A percentile compares a stretch with the other conserved stretches of the same genome.
These are phyloP conservation scores for Alfaro cultratus DNA, from an alignment of 2,797 vertebrate species.

Conservation along the genomic window DNA sequence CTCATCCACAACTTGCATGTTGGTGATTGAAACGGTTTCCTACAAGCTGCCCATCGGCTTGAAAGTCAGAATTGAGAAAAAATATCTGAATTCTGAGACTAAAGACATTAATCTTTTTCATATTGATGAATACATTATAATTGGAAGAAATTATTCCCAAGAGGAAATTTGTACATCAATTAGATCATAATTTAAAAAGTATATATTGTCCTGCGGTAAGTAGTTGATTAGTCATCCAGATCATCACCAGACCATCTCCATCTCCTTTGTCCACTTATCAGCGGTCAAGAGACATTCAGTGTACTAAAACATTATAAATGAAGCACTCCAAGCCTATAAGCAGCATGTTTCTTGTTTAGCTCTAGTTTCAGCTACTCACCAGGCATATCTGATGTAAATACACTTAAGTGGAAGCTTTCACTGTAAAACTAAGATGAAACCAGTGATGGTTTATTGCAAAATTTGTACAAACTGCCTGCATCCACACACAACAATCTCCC, in stretches of 20 bases:
- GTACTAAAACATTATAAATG: neutral
- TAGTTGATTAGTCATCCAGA: neutral
- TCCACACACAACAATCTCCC: neutral
- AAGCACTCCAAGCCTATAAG: neutral
- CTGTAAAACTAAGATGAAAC: neutral
- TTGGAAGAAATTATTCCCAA: neutral
- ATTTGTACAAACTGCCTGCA: neutral
- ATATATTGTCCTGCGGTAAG: neutral
- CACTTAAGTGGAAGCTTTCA: neutral
- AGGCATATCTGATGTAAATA: neutral
- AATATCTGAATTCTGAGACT: too few species aligned
- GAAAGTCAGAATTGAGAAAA: too few species aligned
- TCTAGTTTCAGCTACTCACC: neutral
- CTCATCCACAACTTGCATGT: too few species aligned
- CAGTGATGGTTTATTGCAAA: neutral
- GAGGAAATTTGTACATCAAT: neutral
- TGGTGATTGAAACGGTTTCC: too few species aligned
- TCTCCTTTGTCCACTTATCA: neutral
- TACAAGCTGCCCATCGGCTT: too few species aligned
- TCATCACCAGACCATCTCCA: neutral
- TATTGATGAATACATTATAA: constrained; percentile 5
- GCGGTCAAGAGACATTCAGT: neutral
- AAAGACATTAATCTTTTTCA: too few species aligned
- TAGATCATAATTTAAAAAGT: neutral
- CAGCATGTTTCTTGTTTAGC: neutral